Percentiles rank a stretch among this genome's conserved stretches.
Conservation (phyloP, 2,888 invertebrate species). For the Gordius sp. region DNA sequence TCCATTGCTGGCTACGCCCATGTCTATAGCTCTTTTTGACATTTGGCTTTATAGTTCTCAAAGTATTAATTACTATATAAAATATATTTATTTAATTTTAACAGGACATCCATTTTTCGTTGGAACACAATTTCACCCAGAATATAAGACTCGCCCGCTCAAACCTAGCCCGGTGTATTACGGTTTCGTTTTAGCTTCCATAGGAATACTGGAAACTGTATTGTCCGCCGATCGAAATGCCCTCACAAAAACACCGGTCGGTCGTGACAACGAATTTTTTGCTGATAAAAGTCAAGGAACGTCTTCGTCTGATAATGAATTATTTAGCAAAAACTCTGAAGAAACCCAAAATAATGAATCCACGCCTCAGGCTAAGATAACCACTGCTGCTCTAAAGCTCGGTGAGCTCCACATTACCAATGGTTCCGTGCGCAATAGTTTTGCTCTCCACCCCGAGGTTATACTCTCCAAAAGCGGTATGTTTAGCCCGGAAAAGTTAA, state of each 20-base stretch:
- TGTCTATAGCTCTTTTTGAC: no score
- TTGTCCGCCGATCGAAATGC: slow-evolving; percentile 19
- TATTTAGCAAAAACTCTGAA: neutral
- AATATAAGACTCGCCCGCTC: slow-evolving; percentile 46
- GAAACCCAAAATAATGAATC: no score
- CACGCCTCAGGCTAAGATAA: no score
- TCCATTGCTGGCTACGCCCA: no score
- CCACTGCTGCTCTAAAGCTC: no score
- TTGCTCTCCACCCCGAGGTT: neutral
- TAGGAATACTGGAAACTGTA: slow-evolving; percentile 44
- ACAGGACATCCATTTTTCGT: slow-evolving; percentile 63
- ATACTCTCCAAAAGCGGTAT: neutral
- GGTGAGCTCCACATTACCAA: neutral
- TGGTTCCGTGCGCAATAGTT: neutral
- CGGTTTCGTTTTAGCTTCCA: slow-evolving; percentile 65
- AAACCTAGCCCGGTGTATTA: slow-evolving; percentile 53
- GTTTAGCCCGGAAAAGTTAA: slow-evolving; percentile 13
- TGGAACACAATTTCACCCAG: slow-evolving; percentile 87
- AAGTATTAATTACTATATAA: neutral
- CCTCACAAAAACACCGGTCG: no score
- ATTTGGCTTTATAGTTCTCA: neutral
- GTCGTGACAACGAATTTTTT: neutral
- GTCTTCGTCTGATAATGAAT: no score
- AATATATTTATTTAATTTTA: slow-evolving; percentile 18
- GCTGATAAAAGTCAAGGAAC: neutral